Conservation (phyloP, 2,888 invertebrate genomes). For the Pseudococcus viburni region DNA sequence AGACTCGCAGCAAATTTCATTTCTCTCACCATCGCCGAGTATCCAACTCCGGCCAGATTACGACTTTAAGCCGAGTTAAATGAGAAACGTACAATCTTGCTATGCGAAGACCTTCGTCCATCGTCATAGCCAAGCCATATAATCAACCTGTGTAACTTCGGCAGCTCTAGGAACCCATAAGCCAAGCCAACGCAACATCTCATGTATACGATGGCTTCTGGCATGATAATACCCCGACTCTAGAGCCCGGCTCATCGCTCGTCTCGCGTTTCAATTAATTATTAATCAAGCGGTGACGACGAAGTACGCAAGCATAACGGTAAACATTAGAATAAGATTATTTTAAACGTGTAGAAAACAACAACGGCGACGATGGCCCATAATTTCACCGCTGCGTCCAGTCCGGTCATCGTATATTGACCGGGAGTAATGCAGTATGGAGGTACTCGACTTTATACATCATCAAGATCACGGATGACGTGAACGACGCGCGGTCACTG, state of each 20-base stretch:
- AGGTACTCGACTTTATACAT: background rate
- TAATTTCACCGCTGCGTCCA: background rate
- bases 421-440: background rate
- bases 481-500: background rate
- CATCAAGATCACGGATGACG: background rate
- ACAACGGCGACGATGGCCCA: background rate
- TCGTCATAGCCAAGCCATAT: background rate
- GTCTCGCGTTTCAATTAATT: conserved; percentile 17
- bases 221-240: background rate
- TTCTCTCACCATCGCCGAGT: background rate
- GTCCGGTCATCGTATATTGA: background rate
- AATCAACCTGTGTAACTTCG: background rate
- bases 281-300: background rate
- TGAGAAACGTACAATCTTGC: conserved; percentile 3
- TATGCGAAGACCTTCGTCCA: background rate
- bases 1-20: background rate
- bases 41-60: conserved; percentile 8
- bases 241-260: background rate
- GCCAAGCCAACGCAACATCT: no score
- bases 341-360: background rate
- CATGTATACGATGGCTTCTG: background rate
- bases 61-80: conserved; percentile 40
- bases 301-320: background rate
- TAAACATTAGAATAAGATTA: background rate
- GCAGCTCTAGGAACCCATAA: background rate